Conservation (phyloP, 2,797 vertebrate genomes). For the Linurgus olivaceus region DNA sequence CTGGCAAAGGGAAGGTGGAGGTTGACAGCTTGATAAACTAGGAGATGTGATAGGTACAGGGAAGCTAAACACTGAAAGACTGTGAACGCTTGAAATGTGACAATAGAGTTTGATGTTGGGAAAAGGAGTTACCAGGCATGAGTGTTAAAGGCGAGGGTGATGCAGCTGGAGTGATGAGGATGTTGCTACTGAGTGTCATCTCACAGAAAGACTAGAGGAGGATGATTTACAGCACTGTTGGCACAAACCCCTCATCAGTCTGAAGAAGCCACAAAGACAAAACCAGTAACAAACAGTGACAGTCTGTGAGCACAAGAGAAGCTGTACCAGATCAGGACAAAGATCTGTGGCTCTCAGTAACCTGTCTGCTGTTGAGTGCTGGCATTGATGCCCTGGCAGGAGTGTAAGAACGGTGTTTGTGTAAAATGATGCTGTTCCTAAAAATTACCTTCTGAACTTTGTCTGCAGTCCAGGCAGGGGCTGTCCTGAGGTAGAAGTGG, state of each 20-base stretch:
- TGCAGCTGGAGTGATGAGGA: neutral
- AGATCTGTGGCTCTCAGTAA: neutral
- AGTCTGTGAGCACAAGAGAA: neutral
- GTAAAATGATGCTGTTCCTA: neutral
- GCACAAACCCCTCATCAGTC: neutral
- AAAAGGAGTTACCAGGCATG: neutral
- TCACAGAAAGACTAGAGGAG: neutral
- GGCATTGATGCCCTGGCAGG: neutral
- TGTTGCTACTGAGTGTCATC: constrained; percentile 12
- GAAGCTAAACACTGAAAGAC: constrained; percentile 42
- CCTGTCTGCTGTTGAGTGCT: neutral
- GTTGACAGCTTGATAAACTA: constrained; percentile 59
- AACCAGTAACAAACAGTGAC: neutral
- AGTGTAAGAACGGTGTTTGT: neutral
- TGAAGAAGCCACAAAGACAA: neutral
- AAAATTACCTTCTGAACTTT: neutral
- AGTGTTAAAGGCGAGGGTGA: constrained; percentile 20
- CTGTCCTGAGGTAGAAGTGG: neutral
- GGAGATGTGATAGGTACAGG: constrained; percentile 46
- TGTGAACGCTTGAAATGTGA: neutral
- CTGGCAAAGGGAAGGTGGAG: constrained; percentile 50
- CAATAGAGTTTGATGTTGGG: neutral
- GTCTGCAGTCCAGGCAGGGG: neutral
- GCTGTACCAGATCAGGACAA: neutral
- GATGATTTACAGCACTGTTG: constrained; percentile 1